Conservation (phyloP, 2,888 invertebrate species). For the Linnaemya tessellans region DNA sequence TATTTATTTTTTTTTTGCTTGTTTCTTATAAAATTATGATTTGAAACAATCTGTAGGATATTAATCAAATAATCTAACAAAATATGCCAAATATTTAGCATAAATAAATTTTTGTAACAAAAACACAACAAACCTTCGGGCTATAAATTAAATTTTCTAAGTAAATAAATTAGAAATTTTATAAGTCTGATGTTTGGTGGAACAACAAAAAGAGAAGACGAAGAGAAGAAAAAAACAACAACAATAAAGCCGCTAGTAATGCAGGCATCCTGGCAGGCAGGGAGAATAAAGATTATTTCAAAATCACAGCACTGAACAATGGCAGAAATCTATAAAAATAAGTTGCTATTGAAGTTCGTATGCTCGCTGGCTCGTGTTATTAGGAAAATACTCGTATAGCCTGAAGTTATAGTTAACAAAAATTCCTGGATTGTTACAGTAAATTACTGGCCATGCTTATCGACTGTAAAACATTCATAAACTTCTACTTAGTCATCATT, state of each 20-base stretch:
- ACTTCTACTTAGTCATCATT: slow-evolving; percentile 57
- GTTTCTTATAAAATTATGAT: slow-evolving; percentile 27
- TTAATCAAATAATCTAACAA: slow-evolving; percentile 29
- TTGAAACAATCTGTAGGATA: slow-evolving; percentile 27
- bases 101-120: not conserved
- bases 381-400: slow-evolving; percentile 23
- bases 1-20: not conserved
- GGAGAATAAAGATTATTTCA: slow-evolving; percentile 12
- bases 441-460: slow-evolving; percentile 8
- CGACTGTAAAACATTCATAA: slow-evolving; percentile 4
- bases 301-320: slow-evolving; percentile 40
- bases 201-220: not conserved
- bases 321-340: slow-evolving; percentile 12
- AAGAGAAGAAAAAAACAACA: not conserved
- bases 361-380: slow-evolving; percentile 12
- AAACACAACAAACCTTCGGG: slow-evolving; percentile 43
- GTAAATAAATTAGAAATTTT: slow-evolving; percentile 69
- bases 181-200: slow-evolving; percentile 37
- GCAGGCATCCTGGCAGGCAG: not conserved
- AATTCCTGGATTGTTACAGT: slow-evolving; percentile 49
- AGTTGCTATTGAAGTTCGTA: not conserved
- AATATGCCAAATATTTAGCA: slow-evolving; percentile 19
- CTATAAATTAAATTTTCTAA: slow-evolving; percentile 65
- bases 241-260: not conserved
- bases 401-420: slow-evolving; percentile 53